Evolutionary conservation across 2,888 invertebrate species (phyloP), one percentile per base, ranked within the genome.

Genomic region (Drosophila hamatofila): DNA sequence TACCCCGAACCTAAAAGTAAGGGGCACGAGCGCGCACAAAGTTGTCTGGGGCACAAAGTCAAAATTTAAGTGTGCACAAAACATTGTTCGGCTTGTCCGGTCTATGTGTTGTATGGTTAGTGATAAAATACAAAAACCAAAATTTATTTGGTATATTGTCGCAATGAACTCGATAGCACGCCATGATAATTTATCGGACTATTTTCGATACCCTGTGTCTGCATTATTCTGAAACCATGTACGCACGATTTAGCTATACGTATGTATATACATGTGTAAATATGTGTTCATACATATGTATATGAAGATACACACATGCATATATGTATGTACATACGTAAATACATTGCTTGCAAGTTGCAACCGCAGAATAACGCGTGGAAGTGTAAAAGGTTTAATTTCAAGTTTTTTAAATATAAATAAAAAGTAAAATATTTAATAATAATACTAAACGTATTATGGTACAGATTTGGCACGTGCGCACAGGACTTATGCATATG

Each of bases 181-280:
- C 25, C 14, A 11, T 5, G 42, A 8, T 42, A 14, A 21, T 21
- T 57, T 25, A 63, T 63, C 63, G 64, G 48, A 56, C 23, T n/a
- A 23, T 30, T 56, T 63, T 56, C 55, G 42, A 62, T 62, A 42
- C 56, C 37, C 25, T 27, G 27, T 8, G 27, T 8, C 27, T 46
- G n/a, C 52, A 33, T 42, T 6, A 18, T 33, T 33, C 14, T 25
- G 18, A 49, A 27, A 35, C 23, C 23, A 52, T 56, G 16, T 54
- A n/a, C 39, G 49, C 49, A 51, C 27, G 5, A 18, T 41, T 25
- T 41, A 49, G 33, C 16, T 16, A 16, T 16, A 16, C 35, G 33
- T 12, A 14, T 1, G 3, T 5, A 33, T 7, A 27, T 7, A 27
- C 27, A 6, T 27, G 7, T 11, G 3, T 11, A 33, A 1, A 9